Conservation (phyloP, 1,140 invertebrate species). For the Triops cancriformis region DNA sequence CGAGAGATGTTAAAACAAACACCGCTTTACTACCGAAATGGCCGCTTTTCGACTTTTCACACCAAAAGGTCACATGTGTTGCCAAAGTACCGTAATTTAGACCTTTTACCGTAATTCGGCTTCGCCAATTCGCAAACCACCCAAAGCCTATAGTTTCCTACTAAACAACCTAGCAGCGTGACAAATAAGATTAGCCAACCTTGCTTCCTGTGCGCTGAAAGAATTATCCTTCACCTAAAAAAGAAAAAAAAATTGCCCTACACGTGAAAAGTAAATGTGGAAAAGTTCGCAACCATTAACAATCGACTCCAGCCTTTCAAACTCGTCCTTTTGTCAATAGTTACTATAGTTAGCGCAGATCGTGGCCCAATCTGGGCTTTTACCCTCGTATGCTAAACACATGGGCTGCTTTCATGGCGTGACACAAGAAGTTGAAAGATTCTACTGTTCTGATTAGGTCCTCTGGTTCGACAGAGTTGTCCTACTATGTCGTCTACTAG, state of each 20-base stretch:
- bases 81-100: too few species aligned
- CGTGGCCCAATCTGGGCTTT: too few species aligned
- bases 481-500: background rate
- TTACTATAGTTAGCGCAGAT: too few species aligned
- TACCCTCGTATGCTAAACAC: too few species aligned
- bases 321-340: too few species aligned
- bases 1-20: too few species aligned
- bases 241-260: too few species aligned
- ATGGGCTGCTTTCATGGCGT: background rate
- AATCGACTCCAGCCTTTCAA: too few species aligned
- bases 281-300: background rate
- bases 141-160: background rate
- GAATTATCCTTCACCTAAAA: background rate
- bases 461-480: background rate
- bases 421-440: background rate
- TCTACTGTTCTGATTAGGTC: background rate
- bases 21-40: too few species aligned
- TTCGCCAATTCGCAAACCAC: background rate
- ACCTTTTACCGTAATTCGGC: too few species aligned
- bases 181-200: background rate
- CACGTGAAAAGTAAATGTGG: background rate
- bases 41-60: too few species aligned
- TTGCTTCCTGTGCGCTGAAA: background rate
- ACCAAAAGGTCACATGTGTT: too few species aligned
- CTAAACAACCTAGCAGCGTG: background rate